phyloP scores from a whole-genome alignment of 2,888 invertebrate genomes.

The Dicycla oo region DNA sequence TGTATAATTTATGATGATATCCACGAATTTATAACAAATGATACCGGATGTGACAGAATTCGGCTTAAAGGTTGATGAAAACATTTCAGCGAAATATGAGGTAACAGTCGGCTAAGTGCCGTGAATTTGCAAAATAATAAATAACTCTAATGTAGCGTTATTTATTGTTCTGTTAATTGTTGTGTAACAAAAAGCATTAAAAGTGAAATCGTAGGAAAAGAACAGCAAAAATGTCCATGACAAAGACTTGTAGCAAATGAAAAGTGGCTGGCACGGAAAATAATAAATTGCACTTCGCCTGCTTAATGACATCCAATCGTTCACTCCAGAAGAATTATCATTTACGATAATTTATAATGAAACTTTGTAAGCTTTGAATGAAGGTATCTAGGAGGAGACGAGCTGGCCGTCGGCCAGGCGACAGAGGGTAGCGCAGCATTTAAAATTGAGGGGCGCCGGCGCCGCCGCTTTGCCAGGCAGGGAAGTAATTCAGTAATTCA shows the following conservation, averaged over 20 bases:
- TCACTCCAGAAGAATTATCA: conserved; percentile 8
- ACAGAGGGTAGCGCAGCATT: conserved; percentile 60
- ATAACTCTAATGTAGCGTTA: conserved; percentile 24
- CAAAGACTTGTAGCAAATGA: background rate
- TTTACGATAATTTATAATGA: conserved; percentile 28
- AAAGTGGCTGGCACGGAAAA: conserved; percentile 2
- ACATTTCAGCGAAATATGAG: conserved; percentile 15
- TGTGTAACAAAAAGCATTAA: background rate
- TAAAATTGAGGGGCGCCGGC: conserved; percentile 71
- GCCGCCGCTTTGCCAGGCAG: conserved; percentile 61
- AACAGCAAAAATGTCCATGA: background rate
- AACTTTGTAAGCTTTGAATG: conserved; percentile 65
- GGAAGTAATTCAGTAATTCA: conserved; percentile 33
- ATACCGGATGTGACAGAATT: conserved; percentile 34
- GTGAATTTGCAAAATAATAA: conserved; percentile 33
- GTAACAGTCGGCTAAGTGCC: conserved; percentile 6
- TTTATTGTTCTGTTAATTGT: conserved; percentile 31
- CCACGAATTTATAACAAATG: conserved; percentile 53
- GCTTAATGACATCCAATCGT: conserved; percentile 2
- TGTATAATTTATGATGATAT: conserved; percentile 52
- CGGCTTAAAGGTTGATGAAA: conserved; percentile 32
- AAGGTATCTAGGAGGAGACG: conserved; percentile 63
- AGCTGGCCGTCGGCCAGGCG: conserved; percentile 73
- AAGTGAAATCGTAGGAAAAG: conserved; percentile 13
- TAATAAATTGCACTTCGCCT: conserved; percentile 11